Conservation (phyloP, 2,888 invertebrate species). For the Drosophila cognata region DNA sequence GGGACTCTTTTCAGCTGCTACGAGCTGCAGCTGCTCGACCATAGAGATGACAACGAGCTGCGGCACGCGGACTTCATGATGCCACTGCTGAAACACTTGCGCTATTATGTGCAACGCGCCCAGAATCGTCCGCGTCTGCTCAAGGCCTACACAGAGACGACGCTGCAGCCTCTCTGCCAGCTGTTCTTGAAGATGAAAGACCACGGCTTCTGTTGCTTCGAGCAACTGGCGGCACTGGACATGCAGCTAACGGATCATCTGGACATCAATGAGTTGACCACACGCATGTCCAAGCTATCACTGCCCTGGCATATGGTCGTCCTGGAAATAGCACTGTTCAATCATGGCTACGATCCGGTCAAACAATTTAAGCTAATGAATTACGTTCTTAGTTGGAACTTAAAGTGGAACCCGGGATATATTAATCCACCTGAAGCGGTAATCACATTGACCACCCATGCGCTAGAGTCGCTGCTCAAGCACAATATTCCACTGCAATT, state of each 20-base stretch:
- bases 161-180: slow-evolving; percentile 67
- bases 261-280: accelerated
- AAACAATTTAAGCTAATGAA: slow-evolving; percentile 38
- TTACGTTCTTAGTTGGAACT: slow-evolving; percentile 22
- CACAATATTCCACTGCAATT: slow-evolving; percentile 75
- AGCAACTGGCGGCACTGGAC: slow-evolving; percentile 78
- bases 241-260: slow-evolving; percentile 46
- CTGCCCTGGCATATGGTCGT: slow-evolving; percentile 69
- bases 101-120: slow-evolving; percentile 69
- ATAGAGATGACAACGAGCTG: neutral
- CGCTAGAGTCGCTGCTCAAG: slow-evolving; percentile 76
- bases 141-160: slow-evolving; percentile 47
- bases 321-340: slow-evolving; percentile 74
- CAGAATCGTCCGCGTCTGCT: slow-evolving; percentile 54
- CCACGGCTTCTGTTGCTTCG: slow-evolving; percentile 67
- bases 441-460: slow-evolving; percentile 62
- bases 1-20: slow-evolving; percentile 71
- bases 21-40: slow-evolving; percentile 57
- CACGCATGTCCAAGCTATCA: slow-evolving; percentile 50
- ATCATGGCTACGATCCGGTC: slow-evolving; percentile 52
- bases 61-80: slow-evolving; percentile 70
- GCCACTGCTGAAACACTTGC: slow-evolving; percentile 59
- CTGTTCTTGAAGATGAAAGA: slow-evolving; percentile 64
- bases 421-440: neutral
- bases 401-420: neutral